These are phyloP conservation scores for Arvicanthis niloticus DNA, from an alignment of 2,113 vertebrate genomes.

Conservation along the genomic window DNA sequence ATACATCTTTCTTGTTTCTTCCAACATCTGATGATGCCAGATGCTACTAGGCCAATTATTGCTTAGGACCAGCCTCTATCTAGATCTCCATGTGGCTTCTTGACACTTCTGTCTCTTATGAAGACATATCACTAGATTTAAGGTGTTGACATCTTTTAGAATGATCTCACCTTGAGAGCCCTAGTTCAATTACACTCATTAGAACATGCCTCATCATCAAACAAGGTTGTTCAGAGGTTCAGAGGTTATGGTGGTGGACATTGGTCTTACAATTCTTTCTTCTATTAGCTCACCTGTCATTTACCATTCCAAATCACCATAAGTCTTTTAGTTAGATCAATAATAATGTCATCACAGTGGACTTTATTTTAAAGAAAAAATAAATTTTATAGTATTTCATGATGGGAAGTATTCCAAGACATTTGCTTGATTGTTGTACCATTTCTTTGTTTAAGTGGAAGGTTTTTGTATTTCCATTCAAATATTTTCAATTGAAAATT, in stretches of 20 bases:
- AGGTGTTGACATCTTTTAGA: neutral
- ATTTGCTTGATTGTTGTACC: neutral
- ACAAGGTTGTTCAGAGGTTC: neutral
- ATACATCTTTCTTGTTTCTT: neutral
- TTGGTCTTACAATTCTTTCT: neutral
- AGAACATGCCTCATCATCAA: neutral
- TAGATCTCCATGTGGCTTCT: rapidly evolving
- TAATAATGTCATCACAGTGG: neutral
- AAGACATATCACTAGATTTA: neutral
- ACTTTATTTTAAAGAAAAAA: neutral
- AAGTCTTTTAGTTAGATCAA: neutral
- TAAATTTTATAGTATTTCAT: neutral
- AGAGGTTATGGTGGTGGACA: neutral
- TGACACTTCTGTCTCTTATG: neutral
- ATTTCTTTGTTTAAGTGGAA: neutral
- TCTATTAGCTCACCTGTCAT: neutral
- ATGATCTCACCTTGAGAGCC: neutral
- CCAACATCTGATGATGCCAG: neutral
- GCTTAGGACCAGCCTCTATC: neutral
- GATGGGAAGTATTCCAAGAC: neutral
- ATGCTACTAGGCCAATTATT: no score
- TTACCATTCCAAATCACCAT: neutral
- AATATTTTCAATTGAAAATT: neutral
- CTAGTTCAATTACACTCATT: neutral
- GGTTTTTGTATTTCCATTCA: neutral